Percentiles rank a stretch among this genome's conserved stretches.
Conservation (phyloP, 2,113 vertebrate genomes). For the rat (Rattus norvegicus) region DNA sequence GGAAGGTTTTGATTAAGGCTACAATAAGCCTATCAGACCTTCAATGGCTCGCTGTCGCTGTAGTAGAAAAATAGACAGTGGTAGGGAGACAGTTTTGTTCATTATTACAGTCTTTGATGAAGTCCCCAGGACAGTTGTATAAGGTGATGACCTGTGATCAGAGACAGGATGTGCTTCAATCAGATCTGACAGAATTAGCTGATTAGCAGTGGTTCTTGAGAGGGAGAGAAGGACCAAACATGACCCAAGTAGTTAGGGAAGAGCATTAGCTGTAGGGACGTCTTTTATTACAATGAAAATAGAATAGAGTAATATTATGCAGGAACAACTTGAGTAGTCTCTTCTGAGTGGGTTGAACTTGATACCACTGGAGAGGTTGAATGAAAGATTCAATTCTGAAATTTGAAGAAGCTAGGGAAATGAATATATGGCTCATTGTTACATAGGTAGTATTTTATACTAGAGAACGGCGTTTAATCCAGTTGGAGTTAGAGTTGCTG, state of each 20-base stretch:
- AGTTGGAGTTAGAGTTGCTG: neutral
- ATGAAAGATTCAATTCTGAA: neutral
- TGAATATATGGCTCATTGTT: neutral
- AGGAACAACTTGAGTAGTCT: neutral
- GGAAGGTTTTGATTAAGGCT: neutral
- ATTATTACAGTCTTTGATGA: conserved; percentile 13
- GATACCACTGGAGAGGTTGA: neutral
- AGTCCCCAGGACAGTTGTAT: neutral
- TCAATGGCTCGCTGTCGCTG: neutral
- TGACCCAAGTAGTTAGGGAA: neutral
- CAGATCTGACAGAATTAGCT: neutral
- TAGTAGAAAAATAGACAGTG: neutral
- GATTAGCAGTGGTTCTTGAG: neutral
- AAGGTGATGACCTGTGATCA: neutral
- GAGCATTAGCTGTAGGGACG: neutral
- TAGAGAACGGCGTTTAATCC: neutral
- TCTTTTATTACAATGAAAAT: neutral
- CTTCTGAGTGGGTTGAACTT: neutral
- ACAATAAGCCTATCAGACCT: neutral
- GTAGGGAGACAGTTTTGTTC: neutral
- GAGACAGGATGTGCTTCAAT: neutral
- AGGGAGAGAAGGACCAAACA: neutral
- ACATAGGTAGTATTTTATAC: neutral
- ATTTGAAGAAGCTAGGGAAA: neutral
- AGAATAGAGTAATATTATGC: neutral